These are phyloP conservation scores for Rhagium mordax DNA, from an alignment of 2,888 invertebrate genomes.

Conservation along the genomic window DNA sequence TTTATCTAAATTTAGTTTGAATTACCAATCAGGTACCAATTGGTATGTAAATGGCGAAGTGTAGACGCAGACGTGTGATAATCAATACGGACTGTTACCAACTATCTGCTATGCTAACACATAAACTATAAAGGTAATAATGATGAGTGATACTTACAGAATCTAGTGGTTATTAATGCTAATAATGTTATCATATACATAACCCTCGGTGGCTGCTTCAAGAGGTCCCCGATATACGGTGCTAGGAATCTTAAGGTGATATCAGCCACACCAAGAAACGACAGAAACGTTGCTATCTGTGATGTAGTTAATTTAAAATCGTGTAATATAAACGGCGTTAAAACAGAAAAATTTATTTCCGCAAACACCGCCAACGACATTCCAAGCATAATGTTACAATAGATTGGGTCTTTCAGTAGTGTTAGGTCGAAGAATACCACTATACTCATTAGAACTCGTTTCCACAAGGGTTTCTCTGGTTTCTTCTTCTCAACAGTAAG, in stretches of 20 bases:
- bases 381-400: conserved; percentile 79
- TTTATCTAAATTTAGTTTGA: too few relatives aligned
- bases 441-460: conserved; percentile 62
- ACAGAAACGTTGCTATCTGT: conserved; percentile 77
- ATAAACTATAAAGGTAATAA: too few relatives aligned
- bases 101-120: too few relatives aligned
- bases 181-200: conserved; percentile 78
- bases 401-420: conserved; percentile 78
- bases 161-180: conserved; percentile 75
- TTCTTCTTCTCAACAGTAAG: conserved; percentile 46
- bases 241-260: conserved; percentile 76
- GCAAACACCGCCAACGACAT: conserved; percentile 79
- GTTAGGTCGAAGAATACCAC: conserved; percentile 77
- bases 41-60: too few relatives aligned
- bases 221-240: conserved; percentile 79
- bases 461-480: conserved; percentile 34
- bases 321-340: conserved; percentile 78
- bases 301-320: conserved; percentile 75
- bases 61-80: too few relatives aligned
- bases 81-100: too few relatives aligned
- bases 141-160: conserved; percentile 75
- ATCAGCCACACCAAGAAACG: conserved; percentile 72
- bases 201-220: conserved; percentile 75
- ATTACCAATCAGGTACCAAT: too few relatives aligned
- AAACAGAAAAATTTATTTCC: conserved; percentile 79